phyloP scores from a whole-genome alignment of 1,140 invertebrate genomes.

The Plectus sambesii region DNA sequence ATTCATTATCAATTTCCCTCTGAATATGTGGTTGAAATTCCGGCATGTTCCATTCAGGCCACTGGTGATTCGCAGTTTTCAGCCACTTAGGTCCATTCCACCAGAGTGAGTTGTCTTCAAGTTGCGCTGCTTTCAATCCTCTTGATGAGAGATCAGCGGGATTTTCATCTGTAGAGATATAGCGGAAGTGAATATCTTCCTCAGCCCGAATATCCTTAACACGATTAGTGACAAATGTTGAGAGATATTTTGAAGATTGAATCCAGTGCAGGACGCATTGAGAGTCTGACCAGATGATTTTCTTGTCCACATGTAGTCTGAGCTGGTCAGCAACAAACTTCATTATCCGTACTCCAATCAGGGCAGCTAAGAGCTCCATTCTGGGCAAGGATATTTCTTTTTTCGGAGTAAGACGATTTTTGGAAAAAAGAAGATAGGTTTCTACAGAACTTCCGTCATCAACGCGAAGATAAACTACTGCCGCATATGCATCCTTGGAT shows the following conservation, averaged over 20 bases:
- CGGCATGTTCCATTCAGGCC: background rate
- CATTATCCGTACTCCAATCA: background rate
- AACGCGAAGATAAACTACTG: background rate
- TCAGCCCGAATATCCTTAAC: background rate
- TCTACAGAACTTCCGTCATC: background rate
- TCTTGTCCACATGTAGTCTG: background rate
- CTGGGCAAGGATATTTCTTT: background rate
- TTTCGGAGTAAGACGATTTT: background rate
- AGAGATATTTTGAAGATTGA: background rate
- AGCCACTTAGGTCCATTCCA: background rate
- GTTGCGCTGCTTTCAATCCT: background rate
- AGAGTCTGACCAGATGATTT: background rate
- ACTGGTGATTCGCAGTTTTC: background rate
- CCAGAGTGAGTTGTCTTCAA: background rate
- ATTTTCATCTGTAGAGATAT: background rate
- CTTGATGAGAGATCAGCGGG: slow-evolving; percentile 5
- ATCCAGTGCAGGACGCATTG: background rate
- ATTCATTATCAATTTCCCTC: background rate
- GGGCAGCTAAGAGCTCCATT: background rate
- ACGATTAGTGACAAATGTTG: background rate
- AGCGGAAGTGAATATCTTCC: background rate
- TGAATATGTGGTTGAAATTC: background rate
- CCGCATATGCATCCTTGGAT: background rate
- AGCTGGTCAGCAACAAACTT: background rate
- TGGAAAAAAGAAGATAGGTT: background rate